Base-by-base conservation (phyloP, 2,797 vertebrate genomes). In the Setipinna tenuifilis region DNA sequence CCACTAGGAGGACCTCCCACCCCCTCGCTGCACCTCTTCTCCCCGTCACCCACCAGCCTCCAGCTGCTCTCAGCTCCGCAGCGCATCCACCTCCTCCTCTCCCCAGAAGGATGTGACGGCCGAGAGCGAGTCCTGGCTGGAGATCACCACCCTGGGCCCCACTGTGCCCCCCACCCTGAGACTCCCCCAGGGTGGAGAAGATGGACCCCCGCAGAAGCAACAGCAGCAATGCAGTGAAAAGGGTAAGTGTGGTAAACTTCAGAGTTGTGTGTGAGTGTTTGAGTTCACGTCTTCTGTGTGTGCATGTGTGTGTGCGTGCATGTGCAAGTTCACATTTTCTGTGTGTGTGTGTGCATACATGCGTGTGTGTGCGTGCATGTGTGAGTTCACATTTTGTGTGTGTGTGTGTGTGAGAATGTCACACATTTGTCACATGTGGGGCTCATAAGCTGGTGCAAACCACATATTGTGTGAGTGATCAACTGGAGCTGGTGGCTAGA, bases 91-190 rank as follows among this genome's bases (percentile, higher is more conserved):
- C 14, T 71, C 14, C 54, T 35, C 28, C 71, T 78, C 16, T 3
- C 35, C 14, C 54, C 86, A 19, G 89, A 89, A 3, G 59, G 41
- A 87, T 59, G 83, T 3, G 48, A 87, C 81, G 19, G 59, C 81
- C 84, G 85, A 90, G 68, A 89, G 80, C 6, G 88, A 87, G 57
- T 90, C 89, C 0, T 91, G 90, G 90, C 84, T 88, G 81, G 87
- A 90, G 57, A 71, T 88, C 81, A 89, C 83, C 80, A 83, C 82
- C 19, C 50, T 54, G 50, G 80, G 85, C 68, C 28, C 46, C 14
- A 35, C 83, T 25, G 68, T n/a, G 35, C 17, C 7, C 28, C 71
- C 48, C 57, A 41, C 5, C 17, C 31, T 78, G 14, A 44, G 1
- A 6, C 71, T 44, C 71, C 17, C 35, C 31, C 71, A 78, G 19